Evolutionary conservation across 2,797 vertebrate genomes (phyloP), one percentile per base, ranked within the genome.

Genomic region (Acanthurus tractus): DNA sequence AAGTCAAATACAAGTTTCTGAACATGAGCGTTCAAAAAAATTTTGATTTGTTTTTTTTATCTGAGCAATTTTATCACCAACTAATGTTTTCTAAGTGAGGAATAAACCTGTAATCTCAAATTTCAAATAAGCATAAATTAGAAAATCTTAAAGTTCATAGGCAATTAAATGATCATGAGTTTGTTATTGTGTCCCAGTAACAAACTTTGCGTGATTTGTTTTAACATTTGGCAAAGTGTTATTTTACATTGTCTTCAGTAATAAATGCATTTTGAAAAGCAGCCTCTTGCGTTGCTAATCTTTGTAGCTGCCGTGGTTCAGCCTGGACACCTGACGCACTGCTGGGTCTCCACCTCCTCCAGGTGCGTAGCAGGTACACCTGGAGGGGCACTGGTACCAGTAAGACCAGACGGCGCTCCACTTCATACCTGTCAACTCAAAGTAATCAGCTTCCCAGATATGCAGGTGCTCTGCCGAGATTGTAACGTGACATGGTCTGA

Each of bases 311-410:
- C 63, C 1, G 12, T 55, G 40, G 62, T 13, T 14, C 38, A 58
- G 20, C 25, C 40, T 46, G 64, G 45, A 25, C 63, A 12, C 67
- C 2, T 75, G 56, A 66, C n/a, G 63, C 84, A 53, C 59, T 70
- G 25, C 74, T 72, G 34, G 63, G 79, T 88, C 88, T 88, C 81
- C 89, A 46, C 88, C 89, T 82, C 78, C 79, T 64, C 25, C 77
- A 76, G 74, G 75, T 88, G 83, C 75, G 80, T 70, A 53, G n/a
- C 68, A n/a, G 76, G 86, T 83, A 75, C 86, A 90, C 88, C 83
- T 89, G 86, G 36, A 74, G 70, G 49, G 59, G 3, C 34, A 71
- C 70, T 46, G 67, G 70, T 54, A 56, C 61, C 84, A 64, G 79
- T 70, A 70, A 70, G 72, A 65, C 17, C 74, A 79, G 45, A 68